These are phyloP conservation scores for Leptocoma aspasia DNA, from an alignment of 2,113 vertebrate genomes.

Conservation along the genomic window DNA sequence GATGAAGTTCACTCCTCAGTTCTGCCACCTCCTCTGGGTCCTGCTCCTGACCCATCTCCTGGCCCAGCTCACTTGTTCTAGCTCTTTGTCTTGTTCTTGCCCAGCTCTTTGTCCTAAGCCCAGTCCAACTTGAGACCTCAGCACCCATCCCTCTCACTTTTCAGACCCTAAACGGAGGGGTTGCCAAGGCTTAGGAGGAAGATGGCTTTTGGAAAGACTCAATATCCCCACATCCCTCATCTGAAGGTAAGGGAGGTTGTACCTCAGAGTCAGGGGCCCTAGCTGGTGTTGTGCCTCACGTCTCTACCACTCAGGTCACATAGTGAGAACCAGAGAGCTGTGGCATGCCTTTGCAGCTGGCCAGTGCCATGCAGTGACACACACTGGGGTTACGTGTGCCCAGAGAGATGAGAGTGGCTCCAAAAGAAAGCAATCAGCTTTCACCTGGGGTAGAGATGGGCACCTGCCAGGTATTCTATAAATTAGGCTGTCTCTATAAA, in stretches of 20 bases:
- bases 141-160: background rate
- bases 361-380: background rate
- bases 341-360: background rate
- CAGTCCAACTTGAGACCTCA: background rate
- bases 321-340: background rate
- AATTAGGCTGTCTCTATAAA: background rate
- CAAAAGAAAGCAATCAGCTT: background rate
- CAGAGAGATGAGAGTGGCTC: background rate
- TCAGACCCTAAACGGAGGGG: background rate
- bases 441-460: background rate
- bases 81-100: too few relatives aligned
- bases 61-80: background rate
- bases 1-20: background rate
- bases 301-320: background rate
- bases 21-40: background rate
- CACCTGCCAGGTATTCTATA: background rate
- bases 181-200: background rate
- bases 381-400: rapidly evolving
- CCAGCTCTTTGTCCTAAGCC: background rate
- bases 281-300: background rate
- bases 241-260: background rate
- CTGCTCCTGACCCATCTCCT: background rate
- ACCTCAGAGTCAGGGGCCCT: background rate
- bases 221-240: background rate
- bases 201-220: background rate